Evolutionary conservation across 2,888 invertebrate species (phyloP).

Genomic region (Drosophila ezoana): DNA sequence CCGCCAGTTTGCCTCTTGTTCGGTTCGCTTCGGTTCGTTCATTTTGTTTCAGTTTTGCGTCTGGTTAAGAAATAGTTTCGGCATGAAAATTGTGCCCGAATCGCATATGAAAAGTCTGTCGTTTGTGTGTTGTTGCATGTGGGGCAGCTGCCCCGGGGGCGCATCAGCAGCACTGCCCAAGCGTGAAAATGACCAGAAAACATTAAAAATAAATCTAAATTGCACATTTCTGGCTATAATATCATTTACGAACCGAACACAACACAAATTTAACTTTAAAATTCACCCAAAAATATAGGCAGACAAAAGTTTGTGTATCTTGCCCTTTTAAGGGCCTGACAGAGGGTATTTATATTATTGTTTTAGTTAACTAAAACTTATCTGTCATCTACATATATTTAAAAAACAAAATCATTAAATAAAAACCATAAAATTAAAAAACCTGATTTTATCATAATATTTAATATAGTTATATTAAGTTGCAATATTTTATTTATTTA

Average conservation of each 20-base stretch:
- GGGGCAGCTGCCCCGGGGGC: slow-evolving; percentile 37
- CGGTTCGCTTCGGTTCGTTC: slow-evolving; percentile 31
- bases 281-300: slow-evolving; percentile 26
- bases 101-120: slow-evolving; percentile 50
- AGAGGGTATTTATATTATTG: background rate
- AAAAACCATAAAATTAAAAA: too few relatives aligned
- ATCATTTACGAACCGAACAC: slow-evolving; percentile 45
- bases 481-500: too few relatives aligned
- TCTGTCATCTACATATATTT: too few relatives aligned
- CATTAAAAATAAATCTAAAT: slow-evolving; percentile 76
- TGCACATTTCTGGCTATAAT: slow-evolving; percentile 58
- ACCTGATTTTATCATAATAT: too few relatives aligned
- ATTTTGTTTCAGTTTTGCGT: slow-evolving; percentile 48
- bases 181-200: slow-evolving; percentile 68
- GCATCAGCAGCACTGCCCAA: slow-evolving; percentile 52
- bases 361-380: too few relatives aligned
- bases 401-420: too few relatives aligned
- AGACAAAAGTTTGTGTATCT: slow-evolving; percentile 16
- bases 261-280: slow-evolving; percentile 64
- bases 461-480: too few relatives aligned
- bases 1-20: background rate
- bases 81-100: slow-evolving; percentile 66
- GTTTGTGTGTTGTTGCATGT: slow-evolving; percentile 18
- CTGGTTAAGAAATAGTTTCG: slow-evolving; percentile 57
- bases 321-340: background rate